These are phyloP conservation scores for Chironomus tepperi DNA, from an alignment of 1,140 invertebrate species.

Conservation along the genomic window DNA sequence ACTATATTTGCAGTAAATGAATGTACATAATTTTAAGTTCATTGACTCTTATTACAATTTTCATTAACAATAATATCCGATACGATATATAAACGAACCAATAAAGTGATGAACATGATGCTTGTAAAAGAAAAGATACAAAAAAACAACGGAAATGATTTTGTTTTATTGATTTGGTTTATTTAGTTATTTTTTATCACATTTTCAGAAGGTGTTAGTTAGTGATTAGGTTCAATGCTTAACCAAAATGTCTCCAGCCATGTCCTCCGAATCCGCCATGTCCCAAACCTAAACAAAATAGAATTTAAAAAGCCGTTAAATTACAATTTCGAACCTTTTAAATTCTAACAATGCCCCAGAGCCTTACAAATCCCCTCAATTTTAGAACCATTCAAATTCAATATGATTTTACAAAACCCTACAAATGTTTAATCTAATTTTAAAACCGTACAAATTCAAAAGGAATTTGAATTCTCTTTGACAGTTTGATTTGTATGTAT, in stretches of 20 bases:
- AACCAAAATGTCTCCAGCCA: background rate
- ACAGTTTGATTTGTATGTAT: background rate
- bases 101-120: too few relatives aligned
- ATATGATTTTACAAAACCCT: background rate
- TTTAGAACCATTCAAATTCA: background rate
- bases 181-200: background rate
- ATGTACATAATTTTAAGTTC: background rate
- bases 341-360: too few relatives aligned
- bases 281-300: background rate
- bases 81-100: too few relatives aligned
- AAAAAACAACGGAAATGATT: background rate
- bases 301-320: too few relatives aligned
- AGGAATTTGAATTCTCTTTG: background rate
- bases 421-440: too few relatives aligned
- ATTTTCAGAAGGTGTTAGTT: background rate
- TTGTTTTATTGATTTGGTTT: background rate
- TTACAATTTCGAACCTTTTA: too few relatives aligned
- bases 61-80: background rate
- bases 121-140: too few relatives aligned
- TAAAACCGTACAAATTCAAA: background rate
- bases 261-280: background rate
- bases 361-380: too few relatives aligned
- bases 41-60: background rate
- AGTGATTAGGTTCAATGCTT: background rate
- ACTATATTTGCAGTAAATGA: background rate